Conservation (phyloP, 1,140 invertebrate genomes). For the Oryctes rhinoceros region DNA sequence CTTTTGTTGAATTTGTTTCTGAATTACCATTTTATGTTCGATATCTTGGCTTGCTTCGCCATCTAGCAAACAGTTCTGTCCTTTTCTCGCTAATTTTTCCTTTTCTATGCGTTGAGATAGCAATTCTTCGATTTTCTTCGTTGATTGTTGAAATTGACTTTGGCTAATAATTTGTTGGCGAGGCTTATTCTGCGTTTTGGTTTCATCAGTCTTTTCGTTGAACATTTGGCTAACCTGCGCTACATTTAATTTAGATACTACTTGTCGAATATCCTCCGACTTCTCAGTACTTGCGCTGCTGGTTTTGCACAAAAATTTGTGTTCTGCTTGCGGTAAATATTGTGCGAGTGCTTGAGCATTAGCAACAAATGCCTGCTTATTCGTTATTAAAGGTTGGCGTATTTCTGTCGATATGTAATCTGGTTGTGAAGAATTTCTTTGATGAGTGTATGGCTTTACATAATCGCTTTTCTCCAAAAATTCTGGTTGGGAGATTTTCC, state of each 20-base stretch:
- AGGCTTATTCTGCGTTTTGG: conserved; percentile 49
- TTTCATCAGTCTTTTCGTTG: conserved; percentile 51
- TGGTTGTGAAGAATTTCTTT: conserved; percentile 55
- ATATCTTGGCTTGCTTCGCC: conserved; percentile 52
- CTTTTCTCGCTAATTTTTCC: conserved; percentile 52
- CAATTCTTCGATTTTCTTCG: conserved; percentile 59
- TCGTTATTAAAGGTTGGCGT: conserved; percentile 47
- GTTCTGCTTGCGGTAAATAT: conserved; percentile 56
- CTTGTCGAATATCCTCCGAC: conserved; percentile 45
- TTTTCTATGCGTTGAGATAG: conserved; percentile 58
- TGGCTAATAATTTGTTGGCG: conserved; percentile 51
- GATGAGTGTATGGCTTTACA: conserved; percentile 48
- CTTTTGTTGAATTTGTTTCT: conserved; percentile 61
- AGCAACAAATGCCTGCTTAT: conserved; percentile 47
- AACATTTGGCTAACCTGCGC: conserved; percentile 46
- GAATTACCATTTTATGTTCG: conserved; percentile 57
- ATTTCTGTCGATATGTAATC: conserved; percentile 50
- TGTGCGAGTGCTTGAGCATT: conserved; percentile 58
- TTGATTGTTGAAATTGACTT: conserved; percentile 58
- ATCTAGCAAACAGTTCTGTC: conserved; percentile 47
- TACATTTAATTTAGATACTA: conserved; percentile 49
- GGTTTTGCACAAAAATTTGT: conserved; percentile 49
- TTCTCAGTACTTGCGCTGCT: conserved; percentile 36
- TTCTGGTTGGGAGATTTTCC: conserved; percentile 58
- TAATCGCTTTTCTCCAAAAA: conserved; percentile 49